Base-by-base conservation (phyloP, 1,140 invertebrate genomes). In the Onthophagus taurus region DNA sequence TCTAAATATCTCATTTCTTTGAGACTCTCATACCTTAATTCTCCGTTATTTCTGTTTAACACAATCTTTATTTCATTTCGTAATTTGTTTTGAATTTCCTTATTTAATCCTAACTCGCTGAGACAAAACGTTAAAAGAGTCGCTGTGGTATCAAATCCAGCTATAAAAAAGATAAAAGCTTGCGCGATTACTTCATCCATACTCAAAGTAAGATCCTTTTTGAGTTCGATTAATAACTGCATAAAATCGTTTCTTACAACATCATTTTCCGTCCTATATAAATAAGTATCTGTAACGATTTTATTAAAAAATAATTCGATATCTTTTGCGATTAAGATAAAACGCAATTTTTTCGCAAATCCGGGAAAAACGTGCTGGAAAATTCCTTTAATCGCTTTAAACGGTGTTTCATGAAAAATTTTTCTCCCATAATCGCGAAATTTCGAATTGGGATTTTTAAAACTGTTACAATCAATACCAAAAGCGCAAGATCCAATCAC, bases 111-210 rank as follows among this genome's bases (percentile, higher is more conserved):
- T 3, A 74, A 37, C 38, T 69, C 56, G 49, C 72, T 75, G 2
- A 72, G 38, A 0, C 64, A 56, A 49, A 66, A 69, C 14, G 60
- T 60, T 31, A 68, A 58, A 0, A 63, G 61, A 4, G 61, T 61
- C 0, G 68, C 66, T 6, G 63, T 65, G 0, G 66, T 70, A 43
- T 71, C 69, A 44, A 67, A 70, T 4, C 70, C 70, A 33, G 74
- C 75, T 2, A 72, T 5, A 26, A 49, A 49, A 31, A 49, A 46
- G 7, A 49, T 31, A 35, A 41, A 49, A 6, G 44, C 43, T 24
- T 49, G 36, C 13, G 48, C 43, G 2, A 46, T 19, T 9, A 46
- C 12, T 16, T 49, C 48, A 4, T 45, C 21, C 13, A 45, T 35
- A 16, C 35, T 45, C 9, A 49, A 16, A 20, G 11, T 12, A 1